Base-by-base conservation (phyloP, 2,797 vertebrate genomes). In the Sebastes itinus region DNA sequence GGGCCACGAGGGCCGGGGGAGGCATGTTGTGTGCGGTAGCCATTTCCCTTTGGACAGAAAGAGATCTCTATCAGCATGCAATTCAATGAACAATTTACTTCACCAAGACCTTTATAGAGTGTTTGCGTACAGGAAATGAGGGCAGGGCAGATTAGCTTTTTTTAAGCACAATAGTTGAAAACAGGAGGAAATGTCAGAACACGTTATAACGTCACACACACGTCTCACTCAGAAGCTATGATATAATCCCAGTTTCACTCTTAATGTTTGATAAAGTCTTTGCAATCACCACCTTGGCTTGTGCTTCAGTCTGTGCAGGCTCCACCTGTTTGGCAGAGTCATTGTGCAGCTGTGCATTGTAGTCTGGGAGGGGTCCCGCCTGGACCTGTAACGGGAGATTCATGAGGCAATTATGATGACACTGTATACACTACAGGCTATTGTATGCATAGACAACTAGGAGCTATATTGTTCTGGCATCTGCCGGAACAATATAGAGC, bases 331-430 rank as follows among this genome's bases (percentile, higher is more conserved):
- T 96, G 88, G 90, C 92, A 16, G 94, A 85, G 81, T 95, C 95
- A 85, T 89, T 94, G 91, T 95, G 94, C 86, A 92, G 92, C 91
- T 94, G 95, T 85, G 94, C 82, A 73, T 93, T 95, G 92, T 93
- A 94, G 78, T 96, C 95, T 88, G 95, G 93, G 92, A 94, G 94
- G 72, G 95, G 94, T 77, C 95, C 96, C 12, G 95, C 89, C 90
- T 95, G 95, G 82, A 95, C 90, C 94, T 95, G 94, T 20, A 90
- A 90, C 58, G 12, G 33, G 81, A 92, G 86, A 91, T 58, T 77
- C 84, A 92, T 11, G 18, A 68, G 80, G 80, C 88, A 80, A 82
- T 92, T 90, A 90, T 60, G 65, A 87, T 42, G 87, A 84, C 82
- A 83, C 60, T 32, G 69, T 82, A 63, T 75, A 80, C 78, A 83